Base-by-base conservation (phyloP, 1,140 invertebrate genomes). In the Piezodorus guildinii region DNA sequence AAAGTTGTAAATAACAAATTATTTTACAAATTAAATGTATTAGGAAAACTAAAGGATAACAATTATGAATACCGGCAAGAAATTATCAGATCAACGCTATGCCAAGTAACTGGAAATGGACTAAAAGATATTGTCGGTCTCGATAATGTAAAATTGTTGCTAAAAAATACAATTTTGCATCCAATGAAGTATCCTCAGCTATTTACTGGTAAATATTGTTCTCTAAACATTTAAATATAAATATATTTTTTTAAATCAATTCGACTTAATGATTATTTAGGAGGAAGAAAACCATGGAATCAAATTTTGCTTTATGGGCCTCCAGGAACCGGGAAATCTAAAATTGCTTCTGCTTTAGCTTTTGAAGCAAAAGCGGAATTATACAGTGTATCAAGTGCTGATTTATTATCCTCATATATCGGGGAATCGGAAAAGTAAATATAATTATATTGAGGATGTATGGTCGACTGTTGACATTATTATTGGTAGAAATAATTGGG, bases 251-350 rank as follows among this genome's bases (percentile, higher is more conserved):
- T 39, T 39, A 39, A 39, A 30, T 58, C 54, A 14, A 27, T 25
- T 62, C 54, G 17, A 39, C 27, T 30, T 30, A 8, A 23, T 45
- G 10, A 46, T 10, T 25, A 67, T 71, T 5, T 69, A 74, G 65
- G 67, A 52, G 69, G 62, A 51, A 66, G 25, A 62, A 68, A 62
- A 45, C 66, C 67, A 14, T 75, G 72, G 70, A 75, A 71, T 69
- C 77, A 81, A 3, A 73, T 85, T n/a, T 72, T 88, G 62, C 72
- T 88, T 6, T 87, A 83, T 73, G 86, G 86, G 8, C 79, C 84
- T 16, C 85, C 84, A 49, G 86, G 86, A 12, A 85, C 83, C 39
- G 85, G 85, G 3, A 88, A 88, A 74, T 87, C 85, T 2, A 71
- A 81, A 27, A 67, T 87, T 25, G 83, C 80, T 4, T 76, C 80